These are phyloP conservation scores for Pentalonia nigronervosa DNA, from an alignment of 1,140 invertebrate species.

Conservation along the genomic window DNA sequence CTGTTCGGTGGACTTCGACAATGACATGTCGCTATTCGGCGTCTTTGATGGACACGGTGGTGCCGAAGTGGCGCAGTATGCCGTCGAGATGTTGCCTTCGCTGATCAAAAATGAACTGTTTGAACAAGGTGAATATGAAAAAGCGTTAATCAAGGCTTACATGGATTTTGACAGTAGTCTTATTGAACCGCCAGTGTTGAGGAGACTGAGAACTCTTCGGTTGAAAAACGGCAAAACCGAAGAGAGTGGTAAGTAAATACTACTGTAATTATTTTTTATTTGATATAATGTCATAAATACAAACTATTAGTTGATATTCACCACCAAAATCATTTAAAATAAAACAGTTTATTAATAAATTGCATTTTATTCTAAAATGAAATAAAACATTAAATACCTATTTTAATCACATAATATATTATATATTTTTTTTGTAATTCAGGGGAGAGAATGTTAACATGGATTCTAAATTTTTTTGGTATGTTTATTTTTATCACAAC, in stretches of 20 bases:
- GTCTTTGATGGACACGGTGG: conserved; percentile 99
- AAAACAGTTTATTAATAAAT: background rate
- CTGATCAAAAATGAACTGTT: conserved; percentile 85
- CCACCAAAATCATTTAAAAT: background rate
- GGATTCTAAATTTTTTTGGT: conserved; percentile 16
- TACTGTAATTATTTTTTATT: background rate
- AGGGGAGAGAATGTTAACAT: background rate
- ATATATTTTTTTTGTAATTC: conserved; percentile 19
- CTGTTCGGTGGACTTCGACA: conserved; percentile 85
- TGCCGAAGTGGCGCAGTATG: conserved; percentile 92
- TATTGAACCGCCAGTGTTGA: conserved; percentile 75
- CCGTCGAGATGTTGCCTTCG: conserved; percentile 85
- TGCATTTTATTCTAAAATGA: background rate
- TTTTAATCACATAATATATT: background rate
- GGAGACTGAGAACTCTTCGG: conserved; percentile 72
- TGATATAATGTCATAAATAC: background rate
- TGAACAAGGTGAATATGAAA: conserved; percentile 75
- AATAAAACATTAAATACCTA: background rate
- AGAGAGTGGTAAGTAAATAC: conserved; percentile 43
- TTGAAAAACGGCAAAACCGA: conserved; percentile 40
- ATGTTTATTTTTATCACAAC: background rate
- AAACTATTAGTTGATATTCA: background rate
- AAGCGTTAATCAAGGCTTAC: conserved; percentile 89
- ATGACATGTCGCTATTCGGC: conserved; percentile 85
- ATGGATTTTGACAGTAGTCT: conserved; percentile 89